A percentile compares a stretch with the other conserved stretches of the same genome.
phyloP scores from a whole-genome alignment of 2,888 invertebrate species.

The Lasioglossum marginatum region DNA sequence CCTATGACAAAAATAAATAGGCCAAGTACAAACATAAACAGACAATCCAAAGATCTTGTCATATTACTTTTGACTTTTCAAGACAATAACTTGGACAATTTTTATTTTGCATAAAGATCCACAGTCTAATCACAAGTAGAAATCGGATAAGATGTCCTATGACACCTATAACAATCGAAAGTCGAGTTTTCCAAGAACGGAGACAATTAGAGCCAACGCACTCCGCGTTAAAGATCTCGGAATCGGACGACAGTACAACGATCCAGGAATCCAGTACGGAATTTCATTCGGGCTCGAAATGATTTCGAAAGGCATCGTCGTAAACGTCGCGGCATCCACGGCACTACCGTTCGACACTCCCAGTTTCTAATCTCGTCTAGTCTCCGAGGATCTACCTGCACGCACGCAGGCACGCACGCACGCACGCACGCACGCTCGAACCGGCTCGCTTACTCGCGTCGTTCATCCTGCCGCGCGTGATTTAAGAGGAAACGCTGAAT shows the following conservation, averaged over 20 bases:
- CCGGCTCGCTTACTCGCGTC: slow-evolving; percentile 18
- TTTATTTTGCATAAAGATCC: too few relatives aligned
- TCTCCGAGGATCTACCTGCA: slow-evolving; percentile 58
- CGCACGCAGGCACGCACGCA: slow-evolving; percentile 36
- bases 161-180: background rate
- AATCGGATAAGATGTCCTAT: background rate
- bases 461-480: slow-evolving; percentile 51
- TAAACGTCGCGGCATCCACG: slow-evolving; percentile 50
- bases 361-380: slow-evolving; percentile 72
- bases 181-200: background rate
- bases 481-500: slow-evolving; percentile 62
- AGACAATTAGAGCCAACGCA: background rate
- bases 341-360: slow-evolving; percentile 74
- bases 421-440: slow-evolving; percentile 9
- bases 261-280: slow-evolving; percentile 20
- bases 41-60: too few relatives aligned
- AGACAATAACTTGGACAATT: too few relatives aligned
- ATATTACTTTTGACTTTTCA: too few relatives aligned
- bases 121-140: too few relatives aligned
- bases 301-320: slow-evolving; percentile 60
- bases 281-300: slow-evolving; percentile 22
- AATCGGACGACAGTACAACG: background rate
- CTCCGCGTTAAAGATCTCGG: background rate
- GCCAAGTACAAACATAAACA: too few relatives aligned
- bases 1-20: too few relatives aligned